phyloP scores from a whole-genome alignment of 2,888 invertebrate species.

The Amiota communis region DNA sequence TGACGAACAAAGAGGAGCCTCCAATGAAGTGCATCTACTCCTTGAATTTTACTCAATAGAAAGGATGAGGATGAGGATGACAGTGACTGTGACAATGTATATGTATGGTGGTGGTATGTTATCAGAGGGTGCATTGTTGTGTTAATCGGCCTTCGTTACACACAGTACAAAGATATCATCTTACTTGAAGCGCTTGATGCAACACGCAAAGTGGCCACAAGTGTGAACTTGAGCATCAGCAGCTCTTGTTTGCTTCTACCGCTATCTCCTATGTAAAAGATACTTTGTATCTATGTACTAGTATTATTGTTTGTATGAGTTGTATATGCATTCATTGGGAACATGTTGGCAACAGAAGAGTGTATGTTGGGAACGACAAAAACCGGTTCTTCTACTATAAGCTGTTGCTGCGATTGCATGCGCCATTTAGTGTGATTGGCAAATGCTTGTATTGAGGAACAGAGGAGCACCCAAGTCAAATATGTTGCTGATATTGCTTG shows the following conservation, averaged over 20 bases:
- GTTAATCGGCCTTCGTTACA: constrained; percentile 63
- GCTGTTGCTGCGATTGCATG: constrained; percentile 8
- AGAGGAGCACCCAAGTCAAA: neutral
- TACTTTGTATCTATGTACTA: too few relatives aligned
- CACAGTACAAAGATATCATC: constrained; percentile 59
- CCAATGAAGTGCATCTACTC: neutral
- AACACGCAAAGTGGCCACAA: constrained; percentile 36
- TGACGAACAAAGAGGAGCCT: constrained; percentile 6
- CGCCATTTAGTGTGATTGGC: constrained; percentile 25
- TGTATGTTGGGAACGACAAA: too few relatives aligned
- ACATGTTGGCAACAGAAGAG: too few relatives aligned
- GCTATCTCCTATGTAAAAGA: too few relatives aligned
- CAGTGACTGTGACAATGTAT: constrained; percentile 29
- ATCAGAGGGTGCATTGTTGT: constrained; percentile 37
- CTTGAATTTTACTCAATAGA: too few relatives aligned
- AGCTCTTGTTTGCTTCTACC: constrained; percentile 22
- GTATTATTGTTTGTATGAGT: constrained; percentile 22
- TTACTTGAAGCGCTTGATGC: constrained; percentile 48
- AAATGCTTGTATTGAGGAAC: constrained; percentile 7
- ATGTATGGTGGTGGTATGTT: constrained; percentile 41
- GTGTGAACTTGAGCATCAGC: constrained; percentile 28
- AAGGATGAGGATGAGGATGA: too few relatives aligned
- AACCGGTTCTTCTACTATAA: too few relatives aligned
- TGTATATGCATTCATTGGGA: neutral
- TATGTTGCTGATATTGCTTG: neutral